A percentile compares a stretch with the other conserved stretches of the same genome.
Evolutionary conservation across 2,797 vertebrate genomes (phyloP).

Genomic region (Channa striata): DNA sequence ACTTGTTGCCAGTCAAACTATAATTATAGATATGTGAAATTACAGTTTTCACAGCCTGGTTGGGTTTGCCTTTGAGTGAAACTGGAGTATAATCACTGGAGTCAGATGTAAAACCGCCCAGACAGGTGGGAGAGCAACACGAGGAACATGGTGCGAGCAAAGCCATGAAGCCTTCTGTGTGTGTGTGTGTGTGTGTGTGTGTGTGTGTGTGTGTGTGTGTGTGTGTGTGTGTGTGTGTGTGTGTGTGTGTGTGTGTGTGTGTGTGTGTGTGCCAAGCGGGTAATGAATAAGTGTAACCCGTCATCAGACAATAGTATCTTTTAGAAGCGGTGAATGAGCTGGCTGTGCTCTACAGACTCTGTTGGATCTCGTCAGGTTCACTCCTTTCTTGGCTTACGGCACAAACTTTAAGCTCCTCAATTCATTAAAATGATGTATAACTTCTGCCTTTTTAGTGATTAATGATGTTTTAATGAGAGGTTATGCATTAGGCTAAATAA

Average conservation of each 20-base stretch:
- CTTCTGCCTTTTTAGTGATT: no score
- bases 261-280: background rate
- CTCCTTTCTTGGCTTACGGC: background rate
- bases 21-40: no score
- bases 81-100: slow-evolving; percentile 17
- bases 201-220: background rate
- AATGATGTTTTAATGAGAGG: no score
- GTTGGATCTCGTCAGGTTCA: background rate
- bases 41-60: no score
- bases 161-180: slow-evolving; percentile 3
- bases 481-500: no score
- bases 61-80: background rate
- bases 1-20: no score
- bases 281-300: background rate
- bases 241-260: slow-evolving; percentile 31
- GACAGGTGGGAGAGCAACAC: slow-evolving; percentile 17
- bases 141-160: slow-evolving; percentile 33
- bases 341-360: slow-evolving; percentile 23
- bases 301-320: slow-evolving; percentile 37
- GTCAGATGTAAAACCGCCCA: slow-evolving; percentile 14
- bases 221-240: background rate
- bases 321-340: slow-evolving; percentile 35
- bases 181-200: slow-evolving; percentile 22
- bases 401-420: background rate
- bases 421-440: no score